Base-by-base conservation (phyloP, 2,113 vertebrate genomes). In the Pholis gunnellus region DNA sequence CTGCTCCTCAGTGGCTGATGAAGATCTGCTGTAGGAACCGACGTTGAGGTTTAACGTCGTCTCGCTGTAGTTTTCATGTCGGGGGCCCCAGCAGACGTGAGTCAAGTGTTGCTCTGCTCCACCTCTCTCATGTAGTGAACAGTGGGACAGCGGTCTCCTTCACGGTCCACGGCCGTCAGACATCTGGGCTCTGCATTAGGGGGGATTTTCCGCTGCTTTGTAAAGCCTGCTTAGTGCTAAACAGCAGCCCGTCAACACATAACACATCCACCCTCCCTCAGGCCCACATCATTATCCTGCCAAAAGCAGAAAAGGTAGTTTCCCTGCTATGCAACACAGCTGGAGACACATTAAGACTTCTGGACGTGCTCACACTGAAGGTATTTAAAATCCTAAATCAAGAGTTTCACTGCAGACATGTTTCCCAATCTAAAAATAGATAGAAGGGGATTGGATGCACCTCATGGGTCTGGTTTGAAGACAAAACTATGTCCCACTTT, bases 111-210 rank as follows among this genome's bases (percentile, higher is more conserved):
- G 70, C 79, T 80, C 60, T 5, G 4, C 57, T 18, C 60, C 70
- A 77, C 72, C 46, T 18, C 48, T 42, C 50, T 17, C 3, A 72
- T 65, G 27, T 60, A 64, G 31, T 56, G 76, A 22, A 50, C 44
- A 63, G 78, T 14, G 64, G 42, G 63, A 84, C 72, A 61, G 68
- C 65, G 56, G 66, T 76, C 75, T 87, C 81, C 69, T 81, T 83
- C 78, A 75, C 60, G n/a, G n/a, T 83, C 84, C 59, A 66, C 72
- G 63, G 88, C 50, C 72, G 0, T 75, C 83, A 61, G 72, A 91
- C 93, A 93, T 92, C 92, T 93, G 91, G 83, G 34, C 84, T 81
- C 79, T 79, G 68, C 81, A 83, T 94, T 78, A 87, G 84, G 81
- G 84, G 81, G 89, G 84, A 87, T 92, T 93, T 88, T 92, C 89